Conservation (phyloP, 2,797 vertebrate genomes). For the Pogoniulus pusillus region DNA sequence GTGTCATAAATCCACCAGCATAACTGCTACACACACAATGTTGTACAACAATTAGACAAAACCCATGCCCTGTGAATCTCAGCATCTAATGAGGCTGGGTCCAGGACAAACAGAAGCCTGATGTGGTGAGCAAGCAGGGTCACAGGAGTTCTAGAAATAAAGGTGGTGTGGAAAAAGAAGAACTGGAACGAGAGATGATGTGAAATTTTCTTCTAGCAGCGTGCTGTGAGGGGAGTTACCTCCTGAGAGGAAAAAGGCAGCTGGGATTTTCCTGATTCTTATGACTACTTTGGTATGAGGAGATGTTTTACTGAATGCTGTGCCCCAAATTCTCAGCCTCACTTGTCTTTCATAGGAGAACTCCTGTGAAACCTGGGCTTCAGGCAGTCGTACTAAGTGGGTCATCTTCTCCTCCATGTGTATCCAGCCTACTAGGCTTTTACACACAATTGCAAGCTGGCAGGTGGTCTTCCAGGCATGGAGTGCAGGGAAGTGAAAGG, state of each 20-base stretch:
- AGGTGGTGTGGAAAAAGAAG: background rate
- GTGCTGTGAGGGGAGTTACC: background rate
- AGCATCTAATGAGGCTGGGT: constrained; percentile 7
- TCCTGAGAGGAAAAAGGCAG: background rate
- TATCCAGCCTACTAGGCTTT: background rate
- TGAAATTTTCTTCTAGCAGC: background rate
- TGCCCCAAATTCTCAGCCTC: background rate
- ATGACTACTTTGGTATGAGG: background rate
- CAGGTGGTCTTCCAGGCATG: background rate
- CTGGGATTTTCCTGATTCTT: constrained; percentile 8
- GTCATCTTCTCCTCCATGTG: background rate
- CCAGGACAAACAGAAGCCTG: background rate
- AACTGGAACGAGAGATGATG: background rate
- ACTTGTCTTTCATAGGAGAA: background rate
- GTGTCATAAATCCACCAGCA: too few species aligned
- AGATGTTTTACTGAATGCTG: background rate
- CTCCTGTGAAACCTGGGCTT: background rate
- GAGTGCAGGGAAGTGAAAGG: background rate
- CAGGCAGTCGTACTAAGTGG: background rate
- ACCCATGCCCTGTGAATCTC: background rate
- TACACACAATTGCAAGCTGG: background rate
- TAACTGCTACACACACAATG: background rate
- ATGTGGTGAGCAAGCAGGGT: background rate
- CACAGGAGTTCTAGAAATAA: background rate
- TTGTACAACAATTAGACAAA: constrained; percentile 9